A percentile compares a stretch with the other conserved stretches of the same genome.
Evolutionary conservation across 2,888 invertebrate genomes (phyloP).

Genomic region (Amaurobius ferox): DNA sequence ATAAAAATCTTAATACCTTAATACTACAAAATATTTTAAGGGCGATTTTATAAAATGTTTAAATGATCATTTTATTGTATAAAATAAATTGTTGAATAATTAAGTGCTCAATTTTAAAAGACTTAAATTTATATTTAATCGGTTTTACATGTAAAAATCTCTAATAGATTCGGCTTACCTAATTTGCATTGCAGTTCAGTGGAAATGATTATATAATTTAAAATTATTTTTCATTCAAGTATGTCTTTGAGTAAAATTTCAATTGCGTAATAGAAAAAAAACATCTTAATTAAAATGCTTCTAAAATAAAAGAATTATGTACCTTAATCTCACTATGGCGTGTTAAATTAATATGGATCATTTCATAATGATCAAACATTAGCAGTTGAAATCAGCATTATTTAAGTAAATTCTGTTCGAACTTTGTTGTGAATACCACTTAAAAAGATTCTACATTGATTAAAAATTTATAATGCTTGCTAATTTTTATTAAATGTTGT

Average conservation of each 20-base stretch:
- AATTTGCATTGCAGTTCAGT: neutral
- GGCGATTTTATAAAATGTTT: neutral
- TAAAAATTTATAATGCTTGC: too few species aligned
- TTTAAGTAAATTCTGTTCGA: neutral
- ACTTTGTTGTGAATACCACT: neutral
- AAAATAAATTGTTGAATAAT: neutral
- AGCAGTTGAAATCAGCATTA: neutral
- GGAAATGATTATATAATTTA: neutral
- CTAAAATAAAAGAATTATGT: neutral
- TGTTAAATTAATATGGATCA: slow-evolving; percentile 8
- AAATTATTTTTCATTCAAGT: neutral
- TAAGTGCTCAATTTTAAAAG: neutral
- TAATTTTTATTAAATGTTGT: too few species aligned
- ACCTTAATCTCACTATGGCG: neutral
- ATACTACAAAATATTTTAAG: neutral
- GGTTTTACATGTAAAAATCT: neutral
- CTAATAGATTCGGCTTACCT: neutral
- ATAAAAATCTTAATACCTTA: neutral
- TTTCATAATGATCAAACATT: neutral
- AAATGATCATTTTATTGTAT: neutral
- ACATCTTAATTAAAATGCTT: neutral
- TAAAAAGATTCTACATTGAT: too few species aligned
- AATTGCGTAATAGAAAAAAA: neutral
- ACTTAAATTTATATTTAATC: neutral
- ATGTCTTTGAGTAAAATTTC: neutral